These are phyloP conservation scores for Datnioides undecimradiatus DNA, from an alignment of 2,113 vertebrate species.

Conservation along the genomic window DNA sequence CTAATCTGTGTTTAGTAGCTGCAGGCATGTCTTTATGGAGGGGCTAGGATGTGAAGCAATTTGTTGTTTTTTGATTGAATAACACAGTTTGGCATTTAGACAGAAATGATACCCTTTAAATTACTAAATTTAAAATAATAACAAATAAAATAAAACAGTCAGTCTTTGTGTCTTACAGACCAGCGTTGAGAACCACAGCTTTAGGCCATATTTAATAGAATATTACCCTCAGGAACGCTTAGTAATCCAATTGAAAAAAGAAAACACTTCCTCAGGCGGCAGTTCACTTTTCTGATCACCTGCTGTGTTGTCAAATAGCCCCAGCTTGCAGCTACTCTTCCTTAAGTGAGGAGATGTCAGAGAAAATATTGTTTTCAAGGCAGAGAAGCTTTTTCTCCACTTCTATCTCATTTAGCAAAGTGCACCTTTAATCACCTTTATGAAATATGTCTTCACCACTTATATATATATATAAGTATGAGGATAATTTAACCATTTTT, in stretches of 20 bases:
- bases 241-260: constrained; percentile 31
- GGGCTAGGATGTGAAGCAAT: background rate
- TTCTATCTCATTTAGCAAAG: constrained; percentile 23
- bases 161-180: constrained; percentile 9
- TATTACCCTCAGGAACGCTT: constrained; percentile 48
- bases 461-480: no score
- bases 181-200: constrained; percentile 29
- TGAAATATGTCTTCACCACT: constrained; percentile 24
- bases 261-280: constrained; percentile 51
- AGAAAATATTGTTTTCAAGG: constrained; percentile 22
- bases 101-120: constrained; percentile 10
- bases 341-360: constrained; percentile 15
- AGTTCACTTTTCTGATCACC: constrained; percentile 51
- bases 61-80: background rate
- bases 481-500: constrained; percentile 21
- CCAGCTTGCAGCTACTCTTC: constrained; percentile 33
- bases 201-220: constrained; percentile 46
- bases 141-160: constrained; percentile 1
- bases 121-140: background rate
- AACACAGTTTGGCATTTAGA: constrained; percentile 3
- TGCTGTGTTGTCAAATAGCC: constrained; percentile 73
- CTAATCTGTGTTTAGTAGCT: background rate
- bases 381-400: constrained; percentile 7
- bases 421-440: constrained; percentile 42
- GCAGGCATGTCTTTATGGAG: background rate